Evolutionary conservation across 2,797 vertebrate genomes (phyloP).

Genomic region (Enteromius radiatus): DNA sequence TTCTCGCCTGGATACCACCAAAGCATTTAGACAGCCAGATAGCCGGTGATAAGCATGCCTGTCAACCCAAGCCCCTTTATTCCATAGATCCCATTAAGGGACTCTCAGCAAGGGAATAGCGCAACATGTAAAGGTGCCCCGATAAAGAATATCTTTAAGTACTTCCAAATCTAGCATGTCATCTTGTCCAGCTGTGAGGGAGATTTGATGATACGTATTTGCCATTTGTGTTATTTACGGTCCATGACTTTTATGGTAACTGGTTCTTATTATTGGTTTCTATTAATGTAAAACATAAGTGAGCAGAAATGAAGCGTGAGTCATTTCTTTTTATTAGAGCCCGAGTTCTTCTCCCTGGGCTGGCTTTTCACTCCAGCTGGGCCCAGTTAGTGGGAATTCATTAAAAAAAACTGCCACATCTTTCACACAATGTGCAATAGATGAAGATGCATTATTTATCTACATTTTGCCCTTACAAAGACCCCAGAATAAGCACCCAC

Average conservation of each 20-base stretch:
- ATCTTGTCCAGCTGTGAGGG: conserved; percentile 84
- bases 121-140: conserved; percentile 78
- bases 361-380: conserved; percentile 80
- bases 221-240: conserved; percentile 95
- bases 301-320: conserved; percentile 93
- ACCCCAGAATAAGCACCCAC: conserved; percentile 43
- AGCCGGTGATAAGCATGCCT: conserved; percentile 55
- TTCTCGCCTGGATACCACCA: conserved; percentile 37
- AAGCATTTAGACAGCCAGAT: conserved; percentile 57
- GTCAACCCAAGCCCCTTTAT: conserved; percentile 56
- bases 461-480: conserved; percentile 60
- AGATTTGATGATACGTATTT: conserved; percentile 88
- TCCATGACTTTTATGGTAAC: conserved; percentile 92
- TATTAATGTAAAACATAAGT: conserved; percentile 97
- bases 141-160: conserved; percentile 83
- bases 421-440: conserved; percentile 73
- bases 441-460: conserved; percentile 67
- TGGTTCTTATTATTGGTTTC: conserved; percentile 93
- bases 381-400: conserved; percentile 85
- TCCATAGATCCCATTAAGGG: conserved; percentile 53
- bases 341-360: conserved; percentile 77
- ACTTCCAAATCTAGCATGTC: conserved; percentile 79
- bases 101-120: conserved; percentile 59
- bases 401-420: conserved; percentile 74
- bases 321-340: conserved; percentile 92